Conservation (phyloP, 1,140 invertebrate genomes). For the Akabosia matsudoensis region DNA sequence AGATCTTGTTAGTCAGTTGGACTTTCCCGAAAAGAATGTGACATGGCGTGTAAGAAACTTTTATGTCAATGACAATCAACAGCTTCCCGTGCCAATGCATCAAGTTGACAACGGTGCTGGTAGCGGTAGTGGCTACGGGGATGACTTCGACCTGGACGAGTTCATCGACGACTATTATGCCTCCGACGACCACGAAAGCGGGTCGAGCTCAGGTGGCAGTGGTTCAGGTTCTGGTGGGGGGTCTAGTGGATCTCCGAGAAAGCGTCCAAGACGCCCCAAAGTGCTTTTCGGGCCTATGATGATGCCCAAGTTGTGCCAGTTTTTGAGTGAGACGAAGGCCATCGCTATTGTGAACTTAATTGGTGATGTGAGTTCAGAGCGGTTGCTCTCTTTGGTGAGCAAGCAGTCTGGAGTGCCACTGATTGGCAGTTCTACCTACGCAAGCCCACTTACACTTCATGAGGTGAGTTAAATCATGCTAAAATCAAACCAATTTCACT, state of each 20-base stretch:
- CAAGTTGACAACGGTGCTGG: background rate
- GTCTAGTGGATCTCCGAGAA: background rate
- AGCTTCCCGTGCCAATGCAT: constrained; percentile 7
- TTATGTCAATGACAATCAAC: constrained; percentile 28
- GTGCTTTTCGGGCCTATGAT: constrained; percentile 29
- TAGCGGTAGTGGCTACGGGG: background rate
- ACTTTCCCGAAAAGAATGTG: constrained; percentile 25
- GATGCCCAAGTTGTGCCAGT: constrained; percentile 40
- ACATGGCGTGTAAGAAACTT: constrained; percentile 40
- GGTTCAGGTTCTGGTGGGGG: background rate
- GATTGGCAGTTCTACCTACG: constrained; percentile 36
- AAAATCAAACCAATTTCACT: no score
- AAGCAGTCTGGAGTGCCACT: constrained; percentile 32
- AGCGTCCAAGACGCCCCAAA: constrained; percentile 1
- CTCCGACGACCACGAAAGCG: constrained; percentile 8
- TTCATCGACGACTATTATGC: constrained; percentile 20
- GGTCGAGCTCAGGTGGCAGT: background rate
- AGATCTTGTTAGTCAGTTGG: constrained; percentile 19
- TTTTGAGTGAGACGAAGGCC: constrained; percentile 30
- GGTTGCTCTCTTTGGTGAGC: constrained; percentile 37
- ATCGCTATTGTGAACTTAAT: constrained; percentile 42
- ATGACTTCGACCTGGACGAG: constrained; percentile 16
- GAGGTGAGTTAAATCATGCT: constrained; percentile 38
- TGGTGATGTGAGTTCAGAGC: constrained; percentile 35
- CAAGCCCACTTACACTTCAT: constrained; percentile 36